phyloP scores from a whole-genome alignment of 1,140 invertebrate genomes.

The Cherax quadricarinatus region DNA sequence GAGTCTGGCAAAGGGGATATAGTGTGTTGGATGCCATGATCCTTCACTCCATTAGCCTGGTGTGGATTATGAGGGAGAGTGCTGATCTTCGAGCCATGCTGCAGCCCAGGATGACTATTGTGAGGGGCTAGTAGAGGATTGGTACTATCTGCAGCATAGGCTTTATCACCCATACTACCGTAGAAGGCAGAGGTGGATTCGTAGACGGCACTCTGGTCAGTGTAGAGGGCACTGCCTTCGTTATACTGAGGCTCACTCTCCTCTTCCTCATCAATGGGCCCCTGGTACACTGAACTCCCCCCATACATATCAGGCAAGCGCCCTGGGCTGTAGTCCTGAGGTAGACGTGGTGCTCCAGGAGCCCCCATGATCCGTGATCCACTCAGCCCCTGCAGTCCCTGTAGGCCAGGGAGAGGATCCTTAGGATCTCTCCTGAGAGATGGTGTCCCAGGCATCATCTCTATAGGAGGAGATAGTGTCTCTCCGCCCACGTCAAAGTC shows the following conservation, averaged over 20 bases:
- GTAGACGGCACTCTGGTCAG: conserved; percentile 56
- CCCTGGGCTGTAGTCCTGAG: conserved; percentile 51
- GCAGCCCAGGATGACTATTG: neutral
- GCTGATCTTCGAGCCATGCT: conserved; percentile 12
- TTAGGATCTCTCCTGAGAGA: conserved; percentile 4
- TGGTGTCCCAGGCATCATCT: conserved; percentile 36
- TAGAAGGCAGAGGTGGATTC: conserved; percentile 65
- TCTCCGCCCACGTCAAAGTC: conserved; percentile 50
- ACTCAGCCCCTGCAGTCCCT: conserved; percentile 60
- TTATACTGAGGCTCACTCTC: conserved; percentile 32
- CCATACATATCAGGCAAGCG: conserved; percentile 60
- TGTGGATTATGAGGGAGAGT: neutral
- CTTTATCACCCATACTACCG: conserved; percentile 50
- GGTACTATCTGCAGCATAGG: conserved; percentile 48
- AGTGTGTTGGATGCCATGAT: conserved; percentile 20
- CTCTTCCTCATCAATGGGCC: conserved; percentile 50
- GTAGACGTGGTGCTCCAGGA: conserved; percentile 43
- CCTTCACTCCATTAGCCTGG: conserved; percentile 50
- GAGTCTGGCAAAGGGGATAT: conserved; percentile 3
- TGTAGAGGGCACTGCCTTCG: conserved; percentile 54
- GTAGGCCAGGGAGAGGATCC: conserved; percentile 33
- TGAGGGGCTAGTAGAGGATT: conserved; percentile 51
- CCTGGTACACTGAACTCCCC: conserved; percentile 43
- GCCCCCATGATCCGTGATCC: conserved; percentile 57
- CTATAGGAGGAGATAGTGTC: conserved; percentile 32